Percentiles rank a stretch among this genome's conserved stretches.
These are phyloP conservation scores for Globia sparganii DNA, from an alignment of 2,888 invertebrate species.

Conservation along the genomic window DNA sequence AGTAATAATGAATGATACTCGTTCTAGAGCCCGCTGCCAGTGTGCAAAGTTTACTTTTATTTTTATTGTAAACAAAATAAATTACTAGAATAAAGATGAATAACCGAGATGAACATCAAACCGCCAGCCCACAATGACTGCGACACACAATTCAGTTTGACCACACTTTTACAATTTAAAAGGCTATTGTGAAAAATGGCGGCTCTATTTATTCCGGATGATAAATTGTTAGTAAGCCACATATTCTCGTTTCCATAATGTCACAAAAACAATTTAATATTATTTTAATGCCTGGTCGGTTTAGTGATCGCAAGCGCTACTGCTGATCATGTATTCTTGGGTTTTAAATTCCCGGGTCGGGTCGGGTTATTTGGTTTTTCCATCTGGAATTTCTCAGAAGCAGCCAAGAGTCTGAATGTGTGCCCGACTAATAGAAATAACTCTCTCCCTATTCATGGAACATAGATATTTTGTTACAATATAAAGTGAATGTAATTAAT, in stretches of 20 bases:
- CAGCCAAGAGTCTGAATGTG: not conserved
- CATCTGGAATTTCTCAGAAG: not conserved
- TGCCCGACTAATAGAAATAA: not conserved
- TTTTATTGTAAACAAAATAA: slow-evolving; percentile 19
- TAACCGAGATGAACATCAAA: slow-evolving; percentile 22
- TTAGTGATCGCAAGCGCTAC: not conserved
- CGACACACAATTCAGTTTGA: slow-evolving; percentile 30
- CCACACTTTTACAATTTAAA: slow-evolving; percentile 46
- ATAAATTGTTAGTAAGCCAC: slow-evolving; percentile 46
- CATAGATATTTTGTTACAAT: not conserved
- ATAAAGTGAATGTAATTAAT: slow-evolving; percentile 13
- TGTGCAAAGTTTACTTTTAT: not conserved
- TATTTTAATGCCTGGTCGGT: not conserved
- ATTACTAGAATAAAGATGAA: slow-evolving; percentile 14
- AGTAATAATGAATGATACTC: not conserved
- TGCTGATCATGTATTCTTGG: no score
- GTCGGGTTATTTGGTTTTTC: not conserved
- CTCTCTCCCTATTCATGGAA: not conserved
- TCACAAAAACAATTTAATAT: slow-evolving; percentile 29
- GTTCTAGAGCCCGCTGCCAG: not conserved
- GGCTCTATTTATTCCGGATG: slow-evolving; percentile 39
- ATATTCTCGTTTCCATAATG: slow-evolving; percentile 16
- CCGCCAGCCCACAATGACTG: slow-evolving; percentile 21
- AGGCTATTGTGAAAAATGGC: slow-evolving; percentile 33
- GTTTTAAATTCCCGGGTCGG: not conserved